Evolutionary conservation across 2,797 vertebrate species (phyloP), one percentile per base, ranked within the genome.

Genomic region (Phrynocephalus forsythii): DNA sequence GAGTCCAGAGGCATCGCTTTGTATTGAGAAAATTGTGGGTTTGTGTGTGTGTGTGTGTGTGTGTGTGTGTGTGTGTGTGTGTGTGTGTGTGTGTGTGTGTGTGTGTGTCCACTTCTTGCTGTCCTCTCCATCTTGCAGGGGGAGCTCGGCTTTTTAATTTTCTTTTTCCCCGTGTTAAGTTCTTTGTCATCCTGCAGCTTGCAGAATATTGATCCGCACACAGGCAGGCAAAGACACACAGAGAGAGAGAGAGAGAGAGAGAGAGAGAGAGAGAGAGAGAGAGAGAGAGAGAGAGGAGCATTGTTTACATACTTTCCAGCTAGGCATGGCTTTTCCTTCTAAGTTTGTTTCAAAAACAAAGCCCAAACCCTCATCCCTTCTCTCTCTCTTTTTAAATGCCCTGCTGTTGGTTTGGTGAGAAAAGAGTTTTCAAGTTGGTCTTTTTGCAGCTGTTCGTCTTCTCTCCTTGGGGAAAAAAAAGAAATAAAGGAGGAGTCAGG

Each of bases 171-270:
- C 28, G 24, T 44, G 24, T 16, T 56, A 3, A 28, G 26, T 38
- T n/a, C 50, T 33, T 30, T 83, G 50, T 72, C 66, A 77, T 84
- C 52, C 85, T 67, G 91, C 91, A 60, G 89, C 83, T 89, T 86
- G 83, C 84, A 82, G 81, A 78, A 50, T 80, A 76, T 91, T 13
- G 91, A 89, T 66, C 86, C 26, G 69, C 86, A 77, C 86, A 13
- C 77, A 67, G 85, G 33, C 52, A 18, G 63, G 20, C 60, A 24
- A 73, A 10, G 69, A 26, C 30, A 16, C 60, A 30, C 83, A 83
- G 72, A 13, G 52, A 13, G 52, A 85, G 72, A 30, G 5, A 11
- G 6, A 13, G 52, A 13, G 52, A 85, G 72, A 30, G 5, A 11
- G 6, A 13, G 52, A 13, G 52, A 85, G 72, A 30, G 5, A 44